A percentile compares a stretch with the other conserved stretches of the same genome.
These are phyloP conservation scores for Ciona savignyi DNA, from an alignment of 23 tunicate species.

Conservation along the genomic window DNA sequence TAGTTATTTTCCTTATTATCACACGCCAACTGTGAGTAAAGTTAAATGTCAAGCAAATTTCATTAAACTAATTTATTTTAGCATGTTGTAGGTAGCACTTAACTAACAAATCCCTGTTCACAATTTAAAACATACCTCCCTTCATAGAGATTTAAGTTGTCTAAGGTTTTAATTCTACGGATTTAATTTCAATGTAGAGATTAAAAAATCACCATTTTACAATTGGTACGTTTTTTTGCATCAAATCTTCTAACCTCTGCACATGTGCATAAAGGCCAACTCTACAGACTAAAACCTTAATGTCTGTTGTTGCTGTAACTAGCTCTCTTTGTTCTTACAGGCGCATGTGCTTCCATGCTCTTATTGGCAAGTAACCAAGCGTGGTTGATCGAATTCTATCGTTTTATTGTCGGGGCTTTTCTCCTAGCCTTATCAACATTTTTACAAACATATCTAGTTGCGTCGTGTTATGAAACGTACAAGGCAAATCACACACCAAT, in stretches of 20 bases:
- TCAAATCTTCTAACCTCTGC: neutral
- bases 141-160: too few species aligned
- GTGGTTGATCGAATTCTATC: constrained; percentile 15
- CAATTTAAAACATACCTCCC: too few species aligned
- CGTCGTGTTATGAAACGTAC: constrained; percentile 16
- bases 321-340: constrained; percentile 1
- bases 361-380: constrained; percentile 8
- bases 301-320: neutral
- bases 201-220: too few species aligned
- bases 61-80: too few species aligned
- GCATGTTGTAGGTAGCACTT: too few species aligned
- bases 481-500: neutral
- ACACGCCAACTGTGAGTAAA: too few species aligned
- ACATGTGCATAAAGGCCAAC: neutral
- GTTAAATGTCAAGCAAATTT: too few species aligned
- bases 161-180: too few species aligned
- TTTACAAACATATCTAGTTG: constrained; percentile 7
- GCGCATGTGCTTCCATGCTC: neutral
- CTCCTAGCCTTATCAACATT: constrained; percentile 6
- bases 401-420: constrained; percentile 7
- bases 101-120: too few species aligned
- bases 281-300: neutral
- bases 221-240: too few species aligned
- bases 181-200: too few species aligned
- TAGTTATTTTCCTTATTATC: too few species aligned